Percentiles rank a stretch among this genome's conserved stretches.
Conservation (phyloP, 1,140 invertebrate species). For the Leptoteleia sp. region DNA sequence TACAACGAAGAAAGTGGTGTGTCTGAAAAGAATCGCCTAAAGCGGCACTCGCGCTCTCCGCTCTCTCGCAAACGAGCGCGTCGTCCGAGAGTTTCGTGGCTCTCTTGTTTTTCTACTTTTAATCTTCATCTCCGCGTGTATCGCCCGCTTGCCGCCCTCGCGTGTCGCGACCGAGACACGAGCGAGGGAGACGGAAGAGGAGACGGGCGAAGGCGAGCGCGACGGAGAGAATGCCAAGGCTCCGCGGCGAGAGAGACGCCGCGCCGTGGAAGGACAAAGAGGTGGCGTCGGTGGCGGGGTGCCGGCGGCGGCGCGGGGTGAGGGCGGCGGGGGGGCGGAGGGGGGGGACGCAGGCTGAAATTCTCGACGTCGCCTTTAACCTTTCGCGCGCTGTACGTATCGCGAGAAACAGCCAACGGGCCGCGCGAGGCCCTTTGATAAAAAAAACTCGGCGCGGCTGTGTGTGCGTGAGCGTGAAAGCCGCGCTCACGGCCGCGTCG, state of each 20-base stretch:
- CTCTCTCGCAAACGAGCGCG: constrained; percentile 38
- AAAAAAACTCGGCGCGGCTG: constrained; percentile 36
- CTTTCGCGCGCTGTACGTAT: constrained; percentile 63
- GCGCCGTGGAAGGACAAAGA: constrained; percentile 35
- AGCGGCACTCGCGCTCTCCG: constrained; percentile 44
- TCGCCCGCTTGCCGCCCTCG: constrained; percentile 56
- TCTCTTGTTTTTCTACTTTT: constrained; percentile 64
- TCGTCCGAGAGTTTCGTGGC: constrained; percentile 60
- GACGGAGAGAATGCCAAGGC: constrained; percentile 28
- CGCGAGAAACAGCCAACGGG: constrained; percentile 59
- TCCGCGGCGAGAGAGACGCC: constrained; percentile 24
- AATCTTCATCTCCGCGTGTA: constrained; percentile 60
- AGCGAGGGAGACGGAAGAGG: constrained; percentile 22
- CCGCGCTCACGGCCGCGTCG: constrained; percentile 2
- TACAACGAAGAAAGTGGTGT: constrained; percentile 61
- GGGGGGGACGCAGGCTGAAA: constrained; percentile 40
- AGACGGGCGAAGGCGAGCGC: constrained; percentile 27
- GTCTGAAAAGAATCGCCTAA: constrained; percentile 55
- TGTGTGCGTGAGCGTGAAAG: constrained; percentile 47
- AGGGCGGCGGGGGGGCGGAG: constrained; percentile 1
- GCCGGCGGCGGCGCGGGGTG: constrained; percentile 1
- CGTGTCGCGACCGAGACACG: constrained; percentile 55
- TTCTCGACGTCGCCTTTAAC: constrained; percentile 62
- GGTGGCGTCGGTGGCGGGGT: background rate
- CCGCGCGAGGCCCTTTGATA: constrained; percentile 64